Conservation (phyloP, 2,888 invertebrate species). For the Dasysyrphus tricinctus region DNA sequence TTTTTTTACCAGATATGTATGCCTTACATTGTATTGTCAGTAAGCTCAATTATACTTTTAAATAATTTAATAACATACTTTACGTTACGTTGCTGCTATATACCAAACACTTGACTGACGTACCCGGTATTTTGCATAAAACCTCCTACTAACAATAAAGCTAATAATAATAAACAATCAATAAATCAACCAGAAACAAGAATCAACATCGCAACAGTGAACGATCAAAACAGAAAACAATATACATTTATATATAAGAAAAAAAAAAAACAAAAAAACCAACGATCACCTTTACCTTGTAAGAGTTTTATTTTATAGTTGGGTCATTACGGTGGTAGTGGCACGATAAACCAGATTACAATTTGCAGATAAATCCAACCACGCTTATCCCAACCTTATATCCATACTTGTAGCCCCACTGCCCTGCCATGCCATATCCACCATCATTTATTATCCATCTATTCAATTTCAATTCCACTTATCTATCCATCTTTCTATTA, state of each 20-base stretch:
- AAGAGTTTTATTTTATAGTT: constrained; percentile 71
- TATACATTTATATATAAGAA: too few relatives aligned
- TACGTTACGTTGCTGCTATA: not conserved
- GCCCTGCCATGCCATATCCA: not conserved
- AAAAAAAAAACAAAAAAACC: constrained; percentile 10
- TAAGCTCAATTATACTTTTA: not conserved
- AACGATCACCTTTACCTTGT: constrained; percentile 74
- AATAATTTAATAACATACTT: not conserved
- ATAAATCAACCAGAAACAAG: constrained; percentile 29
- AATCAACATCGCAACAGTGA: constrained; percentile 23
- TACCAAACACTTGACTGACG: too few relatives aligned
- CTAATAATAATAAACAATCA: constrained; percentile 5
- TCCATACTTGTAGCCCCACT: not conserved
- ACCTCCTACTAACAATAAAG: not conserved
- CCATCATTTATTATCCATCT: constrained; percentile 5
- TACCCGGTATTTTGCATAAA: constrained; percentile 6
- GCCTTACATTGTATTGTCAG: too few relatives aligned
- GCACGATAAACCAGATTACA: constrained; percentile 72
- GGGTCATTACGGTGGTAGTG: constrained; percentile 65
- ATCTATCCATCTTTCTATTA: constrained; percentile 42
- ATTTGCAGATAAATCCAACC: constrained; percentile 62
- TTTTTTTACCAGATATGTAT: too few relatives aligned
- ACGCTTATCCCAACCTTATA: not conserved
- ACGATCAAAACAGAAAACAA: constrained; percentile 7
- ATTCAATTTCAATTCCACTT: constrained; percentile 55